Evolutionary conservation across 2,888 invertebrate species (phyloP).

Genomic region (Erebia epiphron): DNA sequence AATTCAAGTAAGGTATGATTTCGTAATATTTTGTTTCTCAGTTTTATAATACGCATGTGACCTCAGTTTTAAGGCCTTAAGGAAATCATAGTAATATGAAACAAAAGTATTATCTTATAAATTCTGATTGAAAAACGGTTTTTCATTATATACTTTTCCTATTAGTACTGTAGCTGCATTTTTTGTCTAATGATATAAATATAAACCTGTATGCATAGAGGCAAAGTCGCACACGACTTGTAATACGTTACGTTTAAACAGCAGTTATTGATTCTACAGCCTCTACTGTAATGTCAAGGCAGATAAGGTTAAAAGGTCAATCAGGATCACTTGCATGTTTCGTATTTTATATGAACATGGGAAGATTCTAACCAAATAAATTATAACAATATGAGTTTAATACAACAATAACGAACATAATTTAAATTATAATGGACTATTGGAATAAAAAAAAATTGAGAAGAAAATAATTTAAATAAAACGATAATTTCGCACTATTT

Average conservation of each 20-base stretch:
- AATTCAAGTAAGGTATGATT: constrained; percentile 55
- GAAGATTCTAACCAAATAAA: neutral
- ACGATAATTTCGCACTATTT: neutral
- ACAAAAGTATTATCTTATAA: constrained; percentile 29
- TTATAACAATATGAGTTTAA: too few species aligned
- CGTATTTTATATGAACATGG: neutral
- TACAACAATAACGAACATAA: too few species aligned
- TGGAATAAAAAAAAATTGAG: too few species aligned
- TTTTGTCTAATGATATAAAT: constrained; percentile 10
- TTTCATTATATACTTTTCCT: neutral
- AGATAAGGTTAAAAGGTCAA: constrained; percentile 21
- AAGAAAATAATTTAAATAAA: too few species aligned
- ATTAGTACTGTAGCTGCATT: neutral
- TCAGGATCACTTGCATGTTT: neutral
- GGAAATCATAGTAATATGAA: constrained; percentile 41
- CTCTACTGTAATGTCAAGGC: constrained; percentile 23
- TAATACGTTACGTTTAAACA: neutral
- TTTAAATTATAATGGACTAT: too few species aligned
- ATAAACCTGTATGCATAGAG: constrained; percentile 9
- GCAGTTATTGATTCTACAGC: constrained; percentile 9
- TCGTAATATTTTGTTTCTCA: constrained; percentile 56
- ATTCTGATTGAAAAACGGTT: constrained; percentile 12
- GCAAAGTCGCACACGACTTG: neutral
- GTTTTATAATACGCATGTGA: constrained; percentile 71
- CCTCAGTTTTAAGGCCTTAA: constrained; percentile 64